Evolutionary conservation across 2,888 invertebrate genomes (phyloP).

Genomic region (Lithodes maja): DNA sequence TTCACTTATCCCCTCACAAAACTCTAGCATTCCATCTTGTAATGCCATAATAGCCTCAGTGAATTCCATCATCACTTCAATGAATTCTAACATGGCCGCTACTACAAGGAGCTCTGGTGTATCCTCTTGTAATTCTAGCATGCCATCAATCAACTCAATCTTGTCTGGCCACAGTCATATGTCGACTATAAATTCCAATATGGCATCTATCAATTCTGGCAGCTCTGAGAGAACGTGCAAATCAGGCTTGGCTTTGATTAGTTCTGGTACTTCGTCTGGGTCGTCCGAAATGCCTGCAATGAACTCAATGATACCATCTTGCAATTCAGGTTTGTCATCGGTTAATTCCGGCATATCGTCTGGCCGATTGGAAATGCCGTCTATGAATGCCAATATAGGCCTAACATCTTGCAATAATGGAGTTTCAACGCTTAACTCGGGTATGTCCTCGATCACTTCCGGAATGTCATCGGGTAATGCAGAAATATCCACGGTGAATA

Average conservation of each 20-base stretch:
- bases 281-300: neutral
- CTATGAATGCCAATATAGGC: neutral
- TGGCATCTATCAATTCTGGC: too few relatives aligned
- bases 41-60: neutral
- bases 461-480: neutral
- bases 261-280: neutral
- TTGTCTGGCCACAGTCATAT: neutral
- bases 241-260: neutral
- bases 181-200: too few relatives aligned
- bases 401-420: neutral
- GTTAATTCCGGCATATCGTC: neutral
- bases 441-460: neutral
- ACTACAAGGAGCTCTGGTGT: too few relatives aligned
- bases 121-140: neutral
- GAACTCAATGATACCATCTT: neutral
- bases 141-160: neutral
- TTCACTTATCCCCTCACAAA: constrained; percentile 32
- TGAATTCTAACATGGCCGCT: too few relatives aligned
- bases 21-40: neutral
- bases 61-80: neutral
- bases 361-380: neutral
- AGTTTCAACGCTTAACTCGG: neutral
- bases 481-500: neutral
- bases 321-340: neutral
- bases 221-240: neutral